Conservation (phyloP, 2,797 vertebrate genomes). For the Tenualosa thibaudeaui region DNA sequence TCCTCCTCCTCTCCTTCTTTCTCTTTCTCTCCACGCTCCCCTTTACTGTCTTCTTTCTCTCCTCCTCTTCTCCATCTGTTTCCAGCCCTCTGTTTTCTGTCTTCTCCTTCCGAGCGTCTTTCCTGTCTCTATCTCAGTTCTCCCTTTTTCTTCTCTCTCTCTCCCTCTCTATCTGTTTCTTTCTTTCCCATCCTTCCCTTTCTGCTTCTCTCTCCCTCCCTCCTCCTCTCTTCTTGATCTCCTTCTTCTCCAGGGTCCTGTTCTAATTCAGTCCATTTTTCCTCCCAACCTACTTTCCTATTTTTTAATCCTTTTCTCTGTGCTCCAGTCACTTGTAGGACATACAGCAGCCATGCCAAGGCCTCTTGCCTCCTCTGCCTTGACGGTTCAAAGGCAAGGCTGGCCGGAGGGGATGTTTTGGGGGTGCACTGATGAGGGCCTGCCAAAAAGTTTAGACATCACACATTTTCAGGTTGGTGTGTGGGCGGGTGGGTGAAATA, state of each 20-base stretch:
- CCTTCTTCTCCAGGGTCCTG: slow-evolving; percentile 79
- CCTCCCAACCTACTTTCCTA: slow-evolving; percentile 70
- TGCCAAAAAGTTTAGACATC: neutral
- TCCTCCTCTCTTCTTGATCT: slow-evolving; percentile 52
- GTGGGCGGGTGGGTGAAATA: slow-evolving; percentile 40
- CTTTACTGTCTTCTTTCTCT: neutral
- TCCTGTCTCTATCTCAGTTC: slow-evolving; percentile 20
- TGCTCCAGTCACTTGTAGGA: slow-evolving; percentile 57
- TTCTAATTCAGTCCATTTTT: slow-evolving; percentile 74
- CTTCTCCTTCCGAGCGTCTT: neutral
- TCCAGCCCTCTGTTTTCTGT: neutral
- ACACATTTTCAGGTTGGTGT: slow-evolving; percentile 5
- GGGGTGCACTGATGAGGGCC: neutral
- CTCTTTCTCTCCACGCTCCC: neutral
- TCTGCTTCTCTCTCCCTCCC: slow-evolving; percentile 50
- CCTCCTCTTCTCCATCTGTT: neutral
- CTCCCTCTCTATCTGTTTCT: slow-evolving; percentile 28
- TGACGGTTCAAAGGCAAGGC: slow-evolving; percentile 51
- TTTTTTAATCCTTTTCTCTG: slow-evolving; percentile 68
- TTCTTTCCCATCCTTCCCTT: slow-evolving; percentile 42
- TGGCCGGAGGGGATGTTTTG: slow-evolving; percentile 43
- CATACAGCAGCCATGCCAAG: slow-evolving; percentile 35
- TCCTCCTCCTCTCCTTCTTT: neutral
- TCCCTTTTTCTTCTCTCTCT: neutral
- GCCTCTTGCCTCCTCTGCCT: slow-evolving; percentile 26